Percentiles rank a stretch among this genome's conserved stretches.
phyloP scores from a whole-genome alignment of 2,888 invertebrate genomes.

The Stenichneumon culpator region DNA sequence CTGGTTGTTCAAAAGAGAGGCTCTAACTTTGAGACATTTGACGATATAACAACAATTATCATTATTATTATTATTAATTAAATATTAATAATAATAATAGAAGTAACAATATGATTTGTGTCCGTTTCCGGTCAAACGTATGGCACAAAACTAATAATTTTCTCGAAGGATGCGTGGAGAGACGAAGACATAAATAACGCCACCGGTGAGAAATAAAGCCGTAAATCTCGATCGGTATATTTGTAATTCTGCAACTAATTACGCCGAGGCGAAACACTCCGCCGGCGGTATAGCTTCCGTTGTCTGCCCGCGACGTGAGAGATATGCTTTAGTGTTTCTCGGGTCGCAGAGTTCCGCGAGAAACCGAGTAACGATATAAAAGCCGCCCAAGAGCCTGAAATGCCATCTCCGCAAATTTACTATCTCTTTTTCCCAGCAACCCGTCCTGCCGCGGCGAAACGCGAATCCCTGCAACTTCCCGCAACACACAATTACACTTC shows the following conservation, averaged over 20 bases:
- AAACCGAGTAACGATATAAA: constrained; percentile 22
- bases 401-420: constrained; percentile 29
- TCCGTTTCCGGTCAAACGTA: neutral
- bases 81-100: too few species aligned
- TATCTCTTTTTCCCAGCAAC: constrained; percentile 16
- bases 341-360: neutral
- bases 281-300: constrained; percentile 48
- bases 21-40: too few species aligned
- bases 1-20: too few species aligned
- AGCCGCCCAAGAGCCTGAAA: constrained; percentile 15
- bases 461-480: neutral
- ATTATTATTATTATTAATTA: too few species aligned
- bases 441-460: neutral
- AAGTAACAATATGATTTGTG: neutral
- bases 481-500: constrained; percentile 10
- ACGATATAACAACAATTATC: too few species aligned
- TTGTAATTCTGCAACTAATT: constrained; percentile 65
- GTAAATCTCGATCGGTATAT: constrained; percentile 65
- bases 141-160: neutral
- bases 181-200: constrained; percentile 9
- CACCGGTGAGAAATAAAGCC: constrained; percentile 17
- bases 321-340: constrained; percentile 19
- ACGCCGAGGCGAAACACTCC: constrained; percentile 18
- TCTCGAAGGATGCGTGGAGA: neutral
- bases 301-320: constrained; percentile 42